A percentile compares a stretch with the other conserved stretches of the same genome.
These are phyloP conservation scores for Molanna angustata DNA, from an alignment of 2,888 invertebrate genomes.

Conservation along the genomic window DNA sequence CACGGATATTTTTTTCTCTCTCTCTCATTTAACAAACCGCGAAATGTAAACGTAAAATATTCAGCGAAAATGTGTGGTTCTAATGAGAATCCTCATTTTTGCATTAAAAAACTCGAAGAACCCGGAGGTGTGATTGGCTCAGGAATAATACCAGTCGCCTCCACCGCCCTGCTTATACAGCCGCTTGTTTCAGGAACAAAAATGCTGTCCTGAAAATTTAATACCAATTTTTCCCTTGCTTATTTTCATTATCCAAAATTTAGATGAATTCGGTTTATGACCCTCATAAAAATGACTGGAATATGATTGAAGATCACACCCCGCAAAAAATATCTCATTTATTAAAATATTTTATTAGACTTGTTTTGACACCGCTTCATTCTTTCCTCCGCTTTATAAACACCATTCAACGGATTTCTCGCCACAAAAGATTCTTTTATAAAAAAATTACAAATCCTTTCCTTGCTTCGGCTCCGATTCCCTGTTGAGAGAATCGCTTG, in stretches of 20 bases:
- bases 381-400: too few relatives aligned
- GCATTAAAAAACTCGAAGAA: slow-evolving; percentile 22
- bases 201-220: slow-evolving; percentile 30
- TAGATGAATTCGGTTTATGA: slow-evolving; percentile 14
- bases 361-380: too few relatives aligned
- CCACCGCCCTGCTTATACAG: slow-evolving; percentile 22
- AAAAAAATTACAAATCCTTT: too few relatives aligned
- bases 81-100: slow-evolving; percentile 28
- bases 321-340: slow-evolving; percentile 12
- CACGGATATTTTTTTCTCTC: slow-evolving; percentile 18
- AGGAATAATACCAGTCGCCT: slow-evolving; percentile 9
- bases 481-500: too few relatives aligned
- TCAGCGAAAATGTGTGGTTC: slow-evolving; percentile 24
- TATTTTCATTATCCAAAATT: slow-evolving; percentile 25
- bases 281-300: slow-evolving; percentile 11
- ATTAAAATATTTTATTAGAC: not conserved
- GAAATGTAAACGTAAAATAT: slow-evolving; percentile 30
- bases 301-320: slow-evolving; percentile 14
- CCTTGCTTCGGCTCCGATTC: too few relatives aligned
- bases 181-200: slow-evolving; percentile 23
- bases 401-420: too few relatives aligned
- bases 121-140: slow-evolving; percentile 22
- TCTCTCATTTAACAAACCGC: slow-evolving; percentile 23
- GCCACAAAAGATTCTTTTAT: too few relatives aligned
- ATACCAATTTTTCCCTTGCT: slow-evolving; percentile 27